These are phyloP conservation scores for Cosmia trapezina DNA, from an alignment of 2,888 invertebrate genomes.

Conservation along the genomic window DNA sequence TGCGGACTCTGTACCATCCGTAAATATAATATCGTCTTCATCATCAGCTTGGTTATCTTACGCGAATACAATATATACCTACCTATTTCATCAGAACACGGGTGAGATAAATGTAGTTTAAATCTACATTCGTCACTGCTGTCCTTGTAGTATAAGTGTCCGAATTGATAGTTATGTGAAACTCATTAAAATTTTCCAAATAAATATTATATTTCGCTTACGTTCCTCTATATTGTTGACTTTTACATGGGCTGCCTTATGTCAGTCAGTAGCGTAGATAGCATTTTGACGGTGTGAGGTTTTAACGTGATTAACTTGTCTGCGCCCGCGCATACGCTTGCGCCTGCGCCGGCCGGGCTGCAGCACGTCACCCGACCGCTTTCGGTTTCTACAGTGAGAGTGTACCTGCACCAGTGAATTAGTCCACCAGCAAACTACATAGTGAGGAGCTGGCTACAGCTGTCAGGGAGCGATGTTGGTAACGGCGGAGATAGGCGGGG, in stretches of 20 bases:
- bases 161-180: neutral
- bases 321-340: conserved; percentile 9
- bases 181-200: neutral
- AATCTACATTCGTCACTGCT: neutral
- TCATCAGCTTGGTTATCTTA: neutral
- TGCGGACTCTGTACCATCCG: neutral
- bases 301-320: neutral
- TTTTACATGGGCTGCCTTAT: too few relatives aligned
- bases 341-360: conserved; percentile 18
- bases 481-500: neutral
- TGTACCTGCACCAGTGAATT: conserved; percentile 62
- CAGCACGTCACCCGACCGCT: conserved; percentile 68
- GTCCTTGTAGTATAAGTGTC: neutral
- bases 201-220: neutral
- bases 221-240: neutral
- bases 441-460: neutral
- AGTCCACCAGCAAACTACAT: neutral
- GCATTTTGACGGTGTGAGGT: neutral
- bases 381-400: conserved; percentile 77
- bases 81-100: neutral
- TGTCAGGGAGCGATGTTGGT: neutral
- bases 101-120: neutral
- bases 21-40: neutral
- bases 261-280: neutral
- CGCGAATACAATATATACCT: neutral